These are phyloP conservation scores for Drosophila gunungcola DNA, from an alignment of 1,140 invertebrate species.

Conservation along the genomic window DNA sequence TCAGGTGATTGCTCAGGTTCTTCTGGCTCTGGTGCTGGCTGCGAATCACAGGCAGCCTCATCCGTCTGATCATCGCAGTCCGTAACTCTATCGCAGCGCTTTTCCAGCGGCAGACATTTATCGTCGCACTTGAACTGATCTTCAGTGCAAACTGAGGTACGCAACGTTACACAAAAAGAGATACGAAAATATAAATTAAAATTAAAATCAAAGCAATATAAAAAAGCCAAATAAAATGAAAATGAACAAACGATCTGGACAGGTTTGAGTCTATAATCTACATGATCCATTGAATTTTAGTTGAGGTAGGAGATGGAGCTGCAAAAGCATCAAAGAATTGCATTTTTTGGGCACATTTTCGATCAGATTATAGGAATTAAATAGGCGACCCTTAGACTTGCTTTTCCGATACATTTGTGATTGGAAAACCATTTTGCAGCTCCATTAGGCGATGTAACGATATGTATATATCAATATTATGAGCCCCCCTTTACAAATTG, in stretches of 20 bases:
- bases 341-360: neutral
- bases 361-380: too few relatives aligned
- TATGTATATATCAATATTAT: neutral
- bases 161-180: slow-evolving; percentile 20
- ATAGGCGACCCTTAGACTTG: too few relatives aligned
- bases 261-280: neutral
- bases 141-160: slow-evolving; percentile 85
- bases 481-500: neutral
- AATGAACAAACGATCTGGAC: slow-evolving; percentile 7
- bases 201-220: slow-evolving; percentile 14
- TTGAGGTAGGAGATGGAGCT: neutral
- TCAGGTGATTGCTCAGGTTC: neutral
- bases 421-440: neutral
- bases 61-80: slow-evolving; percentile 86
- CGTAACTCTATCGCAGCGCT: slow-evolving; percentile 85
- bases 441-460: neutral
- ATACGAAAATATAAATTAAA: slow-evolving; percentile 30
- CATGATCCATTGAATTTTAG: neutral
- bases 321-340: neutral
- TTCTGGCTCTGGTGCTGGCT: slow-evolving; percentile 11
- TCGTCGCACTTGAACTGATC: slow-evolving; percentile 87
- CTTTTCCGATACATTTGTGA: too few relatives aligned
- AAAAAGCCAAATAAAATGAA: slow-evolving; percentile 30
- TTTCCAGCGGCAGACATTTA: slow-evolving; percentile 85
- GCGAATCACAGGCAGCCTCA: slow-evolving; percentile 86